These are phyloP conservation scores for Xanthia togata DNA, from an alignment of 2,888 invertebrate genomes.

Conservation along the genomic window DNA sequence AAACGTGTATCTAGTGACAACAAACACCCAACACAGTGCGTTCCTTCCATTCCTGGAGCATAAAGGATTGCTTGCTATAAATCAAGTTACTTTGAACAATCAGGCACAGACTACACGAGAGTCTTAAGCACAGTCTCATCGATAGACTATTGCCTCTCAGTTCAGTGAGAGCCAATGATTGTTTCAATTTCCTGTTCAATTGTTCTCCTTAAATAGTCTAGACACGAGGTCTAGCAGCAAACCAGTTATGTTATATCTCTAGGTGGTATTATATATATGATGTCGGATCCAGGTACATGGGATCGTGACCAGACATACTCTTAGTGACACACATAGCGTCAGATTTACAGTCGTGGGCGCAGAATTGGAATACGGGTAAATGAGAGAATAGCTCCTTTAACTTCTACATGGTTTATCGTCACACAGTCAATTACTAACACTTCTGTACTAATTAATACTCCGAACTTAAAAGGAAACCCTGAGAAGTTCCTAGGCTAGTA, in stretches of 20 bases:
- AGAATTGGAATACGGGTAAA: no score
- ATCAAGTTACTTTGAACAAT: constrained; percentile 57
- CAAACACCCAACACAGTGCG: not conserved
- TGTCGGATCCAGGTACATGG: no score
- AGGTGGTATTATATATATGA: not conserved
- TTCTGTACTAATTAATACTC: no score
- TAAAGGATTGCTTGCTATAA: constrained; percentile 44
- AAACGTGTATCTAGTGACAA: not conserved
- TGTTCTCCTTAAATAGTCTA: constrained; percentile 38
- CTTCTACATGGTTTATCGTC: no score
- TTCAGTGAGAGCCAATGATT: constrained; percentile 30
- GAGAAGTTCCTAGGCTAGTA: no score
- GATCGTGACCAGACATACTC: no score
- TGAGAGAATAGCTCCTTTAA: no score
- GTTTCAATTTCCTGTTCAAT: constrained; percentile 53
- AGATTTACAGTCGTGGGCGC: no score
- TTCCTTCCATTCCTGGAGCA: not conserved
- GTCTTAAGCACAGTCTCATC: constrained; percentile 37
- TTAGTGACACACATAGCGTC: no score
- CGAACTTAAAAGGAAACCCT: no score
- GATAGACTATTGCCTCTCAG: constrained; percentile 37
- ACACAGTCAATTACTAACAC: no score
- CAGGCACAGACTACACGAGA: constrained; percentile 38
- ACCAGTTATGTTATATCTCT: not conserved
- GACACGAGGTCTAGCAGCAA: constrained; percentile 19